Percentiles rank a stretch among this genome's conserved stretches.
These are phyloP conservation scores for Alfaro cultratus DNA, from an alignment of 2,797 vertebrate species.

Conservation along the genomic window DNA sequence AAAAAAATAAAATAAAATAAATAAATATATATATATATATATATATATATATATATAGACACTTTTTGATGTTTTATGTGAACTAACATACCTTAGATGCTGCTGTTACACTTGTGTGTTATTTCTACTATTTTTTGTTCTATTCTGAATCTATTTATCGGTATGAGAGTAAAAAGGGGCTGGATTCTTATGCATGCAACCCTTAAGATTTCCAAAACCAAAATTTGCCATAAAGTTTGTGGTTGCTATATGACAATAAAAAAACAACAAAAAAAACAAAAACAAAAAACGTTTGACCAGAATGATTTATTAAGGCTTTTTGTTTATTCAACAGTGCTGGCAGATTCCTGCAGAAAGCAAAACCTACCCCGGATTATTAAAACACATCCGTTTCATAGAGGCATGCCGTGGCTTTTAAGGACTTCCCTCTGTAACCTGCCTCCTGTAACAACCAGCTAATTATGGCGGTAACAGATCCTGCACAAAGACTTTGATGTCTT, in stretches of 20 bases:
- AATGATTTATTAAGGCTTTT: background rate
- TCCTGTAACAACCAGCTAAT: constrained; percentile 39
- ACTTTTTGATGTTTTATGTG: no score
- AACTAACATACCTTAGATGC: no score
- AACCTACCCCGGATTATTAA: background rate
- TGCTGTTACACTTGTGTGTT: no score
- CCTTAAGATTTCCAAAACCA: background rate
- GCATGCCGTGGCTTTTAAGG: constrained; percentile 10
- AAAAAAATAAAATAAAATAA: no score
- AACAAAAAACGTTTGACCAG: background rate
- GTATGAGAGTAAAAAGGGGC: background rate
- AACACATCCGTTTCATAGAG: background rate
- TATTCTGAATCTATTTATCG: background rate
- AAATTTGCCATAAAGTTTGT: background rate
- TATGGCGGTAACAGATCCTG: constrained; percentile 57
- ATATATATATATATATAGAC: no score
- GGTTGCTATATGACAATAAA: background rate
- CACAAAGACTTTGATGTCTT: constrained; percentile 61
- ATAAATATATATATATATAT: no score
- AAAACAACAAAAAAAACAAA: no score
- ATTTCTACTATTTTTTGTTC: no score
- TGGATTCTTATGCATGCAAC: background rate
- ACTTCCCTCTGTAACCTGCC: constrained; percentile 13
- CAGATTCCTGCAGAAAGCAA: background rate
- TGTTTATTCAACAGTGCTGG: background rate